phyloP scores from a whole-genome alignment of 2,797 vertebrate genomes.

The Orientallactaga sibirica region DNA sequence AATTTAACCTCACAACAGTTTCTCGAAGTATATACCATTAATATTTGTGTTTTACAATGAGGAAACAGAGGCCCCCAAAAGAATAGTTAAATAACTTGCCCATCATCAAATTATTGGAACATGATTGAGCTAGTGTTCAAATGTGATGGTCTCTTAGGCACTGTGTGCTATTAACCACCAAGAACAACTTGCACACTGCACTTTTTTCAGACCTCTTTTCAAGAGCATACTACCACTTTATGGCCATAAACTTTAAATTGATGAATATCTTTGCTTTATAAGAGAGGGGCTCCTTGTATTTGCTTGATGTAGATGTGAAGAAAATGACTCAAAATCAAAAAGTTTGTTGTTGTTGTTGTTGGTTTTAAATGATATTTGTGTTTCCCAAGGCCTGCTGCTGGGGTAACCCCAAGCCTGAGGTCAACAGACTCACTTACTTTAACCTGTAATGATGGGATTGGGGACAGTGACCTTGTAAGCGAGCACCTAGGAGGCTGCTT shows the following conservation, averaged over 20 bases:
- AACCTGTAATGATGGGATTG: not conserved
- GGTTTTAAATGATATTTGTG: not conserved
- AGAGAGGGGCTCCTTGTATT: not conserved
- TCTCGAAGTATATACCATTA: not conserved
- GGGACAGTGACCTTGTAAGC: not conserved
- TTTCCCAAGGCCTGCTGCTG: not conserved
- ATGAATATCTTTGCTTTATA: not conserved
- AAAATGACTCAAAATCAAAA: slow-evolving; percentile 20
- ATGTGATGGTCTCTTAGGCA: too few species aligned
- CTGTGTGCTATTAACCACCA: not conserved
- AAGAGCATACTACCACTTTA: not conserved
- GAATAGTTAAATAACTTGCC: not conserved
- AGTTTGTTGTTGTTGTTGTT: too few species aligned
- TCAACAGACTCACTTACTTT: not conserved
- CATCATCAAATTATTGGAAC: not conserved
- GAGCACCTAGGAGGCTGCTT: not conserved
- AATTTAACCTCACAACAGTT: not conserved
- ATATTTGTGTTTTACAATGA: not conserved
- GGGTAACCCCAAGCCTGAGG: not conserved
- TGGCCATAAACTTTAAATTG: not conserved
- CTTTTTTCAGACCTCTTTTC: not conserved
- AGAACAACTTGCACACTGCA: not conserved
- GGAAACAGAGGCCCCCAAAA: not conserved
- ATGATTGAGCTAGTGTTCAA: not conserved
- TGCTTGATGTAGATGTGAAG: slow-evolving; percentile 9